Evolutionary conservation across 2,888 invertebrate genomes (phyloP).

Genomic region (Mythimna ferrago): DNA sequence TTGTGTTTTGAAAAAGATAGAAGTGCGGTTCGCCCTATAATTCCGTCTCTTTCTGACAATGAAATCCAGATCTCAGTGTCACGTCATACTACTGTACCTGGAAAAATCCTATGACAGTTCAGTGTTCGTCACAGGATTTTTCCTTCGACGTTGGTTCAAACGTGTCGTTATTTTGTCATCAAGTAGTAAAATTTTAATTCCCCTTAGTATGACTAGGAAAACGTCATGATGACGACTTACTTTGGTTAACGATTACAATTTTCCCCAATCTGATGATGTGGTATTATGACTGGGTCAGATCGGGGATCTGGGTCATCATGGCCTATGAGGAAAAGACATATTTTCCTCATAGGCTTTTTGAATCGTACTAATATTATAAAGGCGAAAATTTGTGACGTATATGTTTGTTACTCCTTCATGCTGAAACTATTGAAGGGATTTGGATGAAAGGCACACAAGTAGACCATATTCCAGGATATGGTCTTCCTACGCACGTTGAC

Average conservation of each 20-base stretch:
- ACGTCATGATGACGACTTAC: conserved; percentile 9
- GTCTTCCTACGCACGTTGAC: too few relatives aligned
- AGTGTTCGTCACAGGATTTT: conserved; percentile 10
- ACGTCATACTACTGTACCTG: not conserved
- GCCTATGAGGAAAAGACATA: not conserved
- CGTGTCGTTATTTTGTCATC: conserved; percentile 1
- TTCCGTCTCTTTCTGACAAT: not conserved
- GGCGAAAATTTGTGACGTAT: too few relatives aligned
- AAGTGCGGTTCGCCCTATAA: not conserved
- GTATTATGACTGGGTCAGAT: too few relatives aligned
- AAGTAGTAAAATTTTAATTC: not conserved
- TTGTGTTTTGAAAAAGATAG: not conserved
- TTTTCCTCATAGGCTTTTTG: not conserved
- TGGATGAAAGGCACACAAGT: too few relatives aligned
- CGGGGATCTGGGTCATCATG: not conserved
- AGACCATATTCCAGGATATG: too few relatives aligned
- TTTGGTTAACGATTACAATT: conserved; percentile 6
- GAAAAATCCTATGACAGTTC: not conserved
- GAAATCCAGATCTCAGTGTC: not conserved
- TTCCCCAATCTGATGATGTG: not conserved
- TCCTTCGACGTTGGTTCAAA: not conserved
- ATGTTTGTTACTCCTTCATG: too few relatives aligned
- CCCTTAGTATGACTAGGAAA: conserved; percentile 4
- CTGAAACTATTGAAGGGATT: too few relatives aligned
- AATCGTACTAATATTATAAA: too few relatives aligned